A percentile compares a stretch with the other conserved stretches of the same genome.
Conservation (phyloP, 1,140 invertebrate genomes). For the Pararge aegeria region DNA sequence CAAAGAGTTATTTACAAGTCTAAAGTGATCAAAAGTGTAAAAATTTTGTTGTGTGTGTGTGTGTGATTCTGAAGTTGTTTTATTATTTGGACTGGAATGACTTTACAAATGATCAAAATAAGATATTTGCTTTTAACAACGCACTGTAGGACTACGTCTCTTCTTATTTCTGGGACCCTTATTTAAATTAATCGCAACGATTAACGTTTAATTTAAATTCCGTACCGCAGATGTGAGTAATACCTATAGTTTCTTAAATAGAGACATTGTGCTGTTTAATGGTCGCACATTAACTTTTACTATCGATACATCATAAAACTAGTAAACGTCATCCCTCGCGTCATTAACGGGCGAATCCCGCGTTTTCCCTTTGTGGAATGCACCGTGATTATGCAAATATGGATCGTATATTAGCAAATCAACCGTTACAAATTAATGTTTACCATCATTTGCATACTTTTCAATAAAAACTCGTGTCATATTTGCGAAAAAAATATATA, state of each 20-base stretch:
- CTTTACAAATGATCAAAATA: too few relatives aligned
- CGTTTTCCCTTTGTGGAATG: constrained; percentile 36
- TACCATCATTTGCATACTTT: constrained; percentile 71
- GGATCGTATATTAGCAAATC: constrained; percentile 69
- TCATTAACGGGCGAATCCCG: constrained; percentile 43
- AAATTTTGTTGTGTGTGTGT: too few relatives aligned
- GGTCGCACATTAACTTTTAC: constrained; percentile 50
- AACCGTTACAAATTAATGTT: constrained; percentile 78
- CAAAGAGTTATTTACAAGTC: too few relatives aligned
- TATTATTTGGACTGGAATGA: too few relatives aligned
- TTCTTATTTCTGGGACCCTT: not conserved
- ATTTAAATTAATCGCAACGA: constrained; percentile 42
- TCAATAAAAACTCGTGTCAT: constrained; percentile 68
- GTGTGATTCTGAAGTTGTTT: too few relatives aligned
- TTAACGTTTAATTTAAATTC: constrained; percentile 37
- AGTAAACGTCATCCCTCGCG: constrained; percentile 61
- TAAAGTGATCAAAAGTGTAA: too few relatives aligned
- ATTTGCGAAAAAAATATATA: constrained; percentile 35
- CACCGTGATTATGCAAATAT: constrained; percentile 69
- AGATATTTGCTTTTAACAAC: too few relatives aligned
- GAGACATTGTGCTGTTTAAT: constrained; percentile 51
- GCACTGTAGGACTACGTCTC: too few relatives aligned
- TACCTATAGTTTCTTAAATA: constrained; percentile 30
- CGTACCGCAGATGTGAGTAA: constrained; percentile 53
- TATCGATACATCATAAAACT: constrained; percentile 58